Conservation (phyloP, 2,888 invertebrate species). For the Ectobius pallidus region DNA sequence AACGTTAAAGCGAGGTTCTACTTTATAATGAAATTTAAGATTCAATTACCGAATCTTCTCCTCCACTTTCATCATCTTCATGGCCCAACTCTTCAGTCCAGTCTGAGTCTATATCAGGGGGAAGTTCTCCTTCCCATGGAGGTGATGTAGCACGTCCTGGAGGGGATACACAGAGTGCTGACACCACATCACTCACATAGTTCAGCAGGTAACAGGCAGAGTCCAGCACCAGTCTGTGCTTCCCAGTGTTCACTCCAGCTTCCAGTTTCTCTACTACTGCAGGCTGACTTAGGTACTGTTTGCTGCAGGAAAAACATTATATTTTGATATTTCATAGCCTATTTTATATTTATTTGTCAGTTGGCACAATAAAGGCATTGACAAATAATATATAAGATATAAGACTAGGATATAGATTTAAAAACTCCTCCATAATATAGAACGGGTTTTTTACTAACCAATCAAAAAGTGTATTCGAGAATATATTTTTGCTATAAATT, state of each 20-base stretch:
- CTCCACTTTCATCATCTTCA: slow-evolving; percentile 91
- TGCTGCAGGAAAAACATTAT: slow-evolving; percentile 52
- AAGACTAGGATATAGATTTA: too few relatives aligned
- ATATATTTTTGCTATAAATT: too few relatives aligned
- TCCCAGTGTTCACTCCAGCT: slow-evolving; percentile 55
- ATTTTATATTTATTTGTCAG: too few relatives aligned
- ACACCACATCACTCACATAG: slow-evolving; percentile 80
- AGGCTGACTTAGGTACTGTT: slow-evolving; percentile 62
- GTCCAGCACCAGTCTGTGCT: slow-evolving; percentile 64
- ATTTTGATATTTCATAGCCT: too few relatives aligned
- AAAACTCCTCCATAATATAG: too few relatives aligned
- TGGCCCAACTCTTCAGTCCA: slow-evolving; percentile 83
- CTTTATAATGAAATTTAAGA: not conserved
- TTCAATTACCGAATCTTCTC: slow-evolving; percentile 75
- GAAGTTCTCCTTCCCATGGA: slow-evolving; percentile 81
- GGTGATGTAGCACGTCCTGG: slow-evolving; percentile 63
- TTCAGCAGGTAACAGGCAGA: slow-evolving; percentile 84
- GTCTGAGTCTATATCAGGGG: slow-evolving; percentile 78
- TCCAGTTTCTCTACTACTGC: slow-evolving; percentile 64
- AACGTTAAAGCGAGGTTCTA: too few relatives aligned
- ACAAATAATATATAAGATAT: too few relatives aligned
- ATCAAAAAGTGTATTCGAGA: too few relatives aligned
- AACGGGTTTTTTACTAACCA: too few relatives aligned
- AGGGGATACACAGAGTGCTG: slow-evolving; percentile 58
- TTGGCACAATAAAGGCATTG: too few relatives aligned